A percentile compares a stretch with the other conserved stretches of the same genome.
These are phyloP conservation scores for Amphiprion ocellaris DNA, from an alignment of 2,113 vertebrate genomes.

Conservation along the genomic window DNA sequence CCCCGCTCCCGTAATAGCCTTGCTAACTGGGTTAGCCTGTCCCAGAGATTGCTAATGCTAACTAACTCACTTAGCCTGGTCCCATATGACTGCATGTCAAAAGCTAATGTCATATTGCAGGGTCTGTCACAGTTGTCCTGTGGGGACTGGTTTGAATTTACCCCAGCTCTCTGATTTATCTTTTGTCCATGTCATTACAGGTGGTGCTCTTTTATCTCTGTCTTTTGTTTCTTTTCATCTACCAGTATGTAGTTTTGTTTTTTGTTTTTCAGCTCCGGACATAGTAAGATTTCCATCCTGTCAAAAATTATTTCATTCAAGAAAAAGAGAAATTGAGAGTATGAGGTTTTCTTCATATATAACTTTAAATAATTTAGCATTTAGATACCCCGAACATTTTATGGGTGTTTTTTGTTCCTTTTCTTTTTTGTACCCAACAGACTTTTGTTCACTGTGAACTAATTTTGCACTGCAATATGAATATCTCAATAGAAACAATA, in stretches of 20 bases:
- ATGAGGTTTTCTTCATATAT: neutral
- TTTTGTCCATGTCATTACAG: slow-evolving; percentile 21
- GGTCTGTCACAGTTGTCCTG: slow-evolving; percentile 42
- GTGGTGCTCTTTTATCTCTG: neutral
- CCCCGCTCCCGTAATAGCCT: slow-evolving; percentile 80
- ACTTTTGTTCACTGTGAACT: too few species aligned
- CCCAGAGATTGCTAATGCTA: slow-evolving; percentile 78
- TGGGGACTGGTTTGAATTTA: slow-evolving; percentile 50
- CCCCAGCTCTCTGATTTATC: slow-evolving; percentile 33
- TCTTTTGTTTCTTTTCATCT: neutral
- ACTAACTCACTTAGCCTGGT: slow-evolving; percentile 76
- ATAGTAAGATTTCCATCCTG: neutral
- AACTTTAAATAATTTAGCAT: too few species aligned
- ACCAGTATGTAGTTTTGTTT: neutral
- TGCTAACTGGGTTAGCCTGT: slow-evolving; percentile 77
- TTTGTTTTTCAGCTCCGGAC: neutral
- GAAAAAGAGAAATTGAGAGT: neutral
- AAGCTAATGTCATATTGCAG: slow-evolving; percentile 70
- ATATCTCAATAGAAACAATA: too few species aligned
- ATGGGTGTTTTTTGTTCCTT: too few species aligned
- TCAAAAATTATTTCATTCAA: neutral
- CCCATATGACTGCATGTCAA: slow-evolving; percentile 67
- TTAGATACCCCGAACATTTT: too few species aligned
- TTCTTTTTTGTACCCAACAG: too few species aligned
- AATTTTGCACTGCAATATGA: too few species aligned